Conservation (phyloP, 64 coral and sea anemone genomes). For the Porites australiensis region DNA sequence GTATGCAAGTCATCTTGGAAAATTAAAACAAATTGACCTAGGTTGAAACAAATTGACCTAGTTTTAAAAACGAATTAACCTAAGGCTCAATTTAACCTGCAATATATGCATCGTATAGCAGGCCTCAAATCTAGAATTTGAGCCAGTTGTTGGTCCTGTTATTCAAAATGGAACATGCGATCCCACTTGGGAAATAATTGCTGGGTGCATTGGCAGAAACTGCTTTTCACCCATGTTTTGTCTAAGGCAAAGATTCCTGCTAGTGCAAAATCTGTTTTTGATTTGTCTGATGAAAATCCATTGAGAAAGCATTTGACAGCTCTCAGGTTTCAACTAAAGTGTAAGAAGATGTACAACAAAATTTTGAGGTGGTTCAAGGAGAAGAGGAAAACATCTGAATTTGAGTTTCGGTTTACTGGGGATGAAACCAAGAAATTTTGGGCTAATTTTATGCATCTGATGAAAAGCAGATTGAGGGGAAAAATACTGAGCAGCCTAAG, state of each 20-base stretch:
- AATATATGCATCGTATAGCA: constrained; percentile 68
- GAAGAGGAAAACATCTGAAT: constrained; percentile 9
- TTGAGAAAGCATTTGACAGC: constrained; percentile 58
- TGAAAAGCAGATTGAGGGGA: constrained; percentile 44
- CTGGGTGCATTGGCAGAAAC: constrained; percentile 67
- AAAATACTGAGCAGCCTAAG: constrained; percentile 37
- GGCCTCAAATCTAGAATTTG: constrained; percentile 73
- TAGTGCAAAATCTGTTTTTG: constrained; percentile 57
- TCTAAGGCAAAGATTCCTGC: constrained; percentile 68
- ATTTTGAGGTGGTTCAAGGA: constrained; percentile 58
- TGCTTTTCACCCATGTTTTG: constrained; percentile 64
- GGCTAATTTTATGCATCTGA: constrained; percentile 38
- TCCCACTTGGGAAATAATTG: constrained; percentile 68
- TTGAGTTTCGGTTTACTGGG: constrained; percentile 60
- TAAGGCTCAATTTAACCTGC: too few species aligned
- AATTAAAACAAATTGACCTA: too few species aligned
- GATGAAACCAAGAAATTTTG: constrained; percentile 56
- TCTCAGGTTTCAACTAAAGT: constrained; percentile 39
- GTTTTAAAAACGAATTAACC: too few species aligned
- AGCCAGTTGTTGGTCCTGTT: constrained; percentile 62
- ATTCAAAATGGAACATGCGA: constrained; percentile 68
- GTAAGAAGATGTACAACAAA: constrained; percentile 51
- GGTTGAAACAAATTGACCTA: too few species aligned
- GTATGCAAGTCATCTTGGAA: too few species aligned
- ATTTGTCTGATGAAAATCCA: constrained; percentile 37